Evolutionary conservation across 2,113 vertebrate species (phyloP).

Genomic region (Neolamprologus caudopunctatus): DNA sequence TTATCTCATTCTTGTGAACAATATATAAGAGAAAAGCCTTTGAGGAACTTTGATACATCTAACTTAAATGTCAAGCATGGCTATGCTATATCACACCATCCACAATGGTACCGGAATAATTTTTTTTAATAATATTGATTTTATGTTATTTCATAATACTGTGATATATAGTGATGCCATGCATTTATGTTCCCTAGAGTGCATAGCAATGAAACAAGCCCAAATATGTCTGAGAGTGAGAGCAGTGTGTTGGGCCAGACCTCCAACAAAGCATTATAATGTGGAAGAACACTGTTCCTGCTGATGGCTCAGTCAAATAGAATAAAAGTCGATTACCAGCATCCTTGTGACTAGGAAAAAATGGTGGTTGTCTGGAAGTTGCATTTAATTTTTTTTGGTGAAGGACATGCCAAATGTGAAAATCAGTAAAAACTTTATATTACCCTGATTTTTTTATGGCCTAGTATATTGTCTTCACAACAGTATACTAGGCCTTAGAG

Average conservation of each 20-base stretch:
- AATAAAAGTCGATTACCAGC: neutral
- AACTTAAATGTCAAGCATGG: neutral
- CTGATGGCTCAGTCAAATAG: neutral
- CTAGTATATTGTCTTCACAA: neutral
- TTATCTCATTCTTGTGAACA: neutral
- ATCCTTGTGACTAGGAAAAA: neutral
- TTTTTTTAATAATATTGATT: neutral
- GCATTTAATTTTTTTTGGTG: neutral
- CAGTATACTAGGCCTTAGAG: neutral
- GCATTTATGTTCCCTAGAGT: neutral
- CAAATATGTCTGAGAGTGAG: neutral
- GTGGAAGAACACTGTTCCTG: neutral
- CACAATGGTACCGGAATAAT: rapidly evolving
- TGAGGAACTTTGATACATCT: neutral
- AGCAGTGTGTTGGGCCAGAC: neutral
- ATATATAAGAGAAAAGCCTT: neutral
- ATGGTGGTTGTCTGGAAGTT: neutral
- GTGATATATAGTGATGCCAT: neutral
- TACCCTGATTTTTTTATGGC: neutral
- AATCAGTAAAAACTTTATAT: neutral
- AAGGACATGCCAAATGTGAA: neutral
- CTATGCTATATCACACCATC: neutral
- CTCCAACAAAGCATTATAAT: neutral
- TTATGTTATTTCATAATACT: neutral
- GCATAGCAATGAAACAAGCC: neutral